Evolutionary conservation across 2,888 invertebrate genomes (phyloP).

Genomic region (Brachynemurus nebulosus): DNA sequence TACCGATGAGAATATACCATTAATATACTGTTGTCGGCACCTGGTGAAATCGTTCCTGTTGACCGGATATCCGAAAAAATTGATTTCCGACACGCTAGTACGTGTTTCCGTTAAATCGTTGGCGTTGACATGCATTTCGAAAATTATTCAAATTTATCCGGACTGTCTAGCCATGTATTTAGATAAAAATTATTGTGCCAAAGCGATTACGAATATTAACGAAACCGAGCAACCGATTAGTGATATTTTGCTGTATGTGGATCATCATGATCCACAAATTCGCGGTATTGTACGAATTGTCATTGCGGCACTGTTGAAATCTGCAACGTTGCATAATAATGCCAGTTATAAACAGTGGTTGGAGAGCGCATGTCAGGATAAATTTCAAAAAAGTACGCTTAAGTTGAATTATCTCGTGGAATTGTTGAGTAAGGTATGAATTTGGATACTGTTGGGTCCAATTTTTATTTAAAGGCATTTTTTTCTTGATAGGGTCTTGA

Average conservation of each 20-base stretch:
- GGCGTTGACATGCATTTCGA: conserved; percentile 65
- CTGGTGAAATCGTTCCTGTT: conserved; percentile 60
- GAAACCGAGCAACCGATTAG: conserved; percentile 42
- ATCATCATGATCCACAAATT: conserved; percentile 70
- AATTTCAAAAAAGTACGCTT: conserved; percentile 31
- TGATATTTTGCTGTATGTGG: conserved; percentile 54
- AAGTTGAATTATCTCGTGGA: conserved; percentile 36
- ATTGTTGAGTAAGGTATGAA: conserved; percentile 39
- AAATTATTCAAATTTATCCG: conserved; percentile 60
- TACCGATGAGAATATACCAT: conserved; percentile 46
- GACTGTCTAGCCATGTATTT: conserved; percentile 51
- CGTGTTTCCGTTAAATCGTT: conserved; percentile 86
- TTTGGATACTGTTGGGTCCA: no score
- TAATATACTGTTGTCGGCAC: conserved; percentile 59
- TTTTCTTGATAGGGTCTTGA: conserved; percentile 44
- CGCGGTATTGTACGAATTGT: conserved; percentile 56
- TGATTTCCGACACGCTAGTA: conserved; percentile 59
- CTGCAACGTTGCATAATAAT: conserved; percentile 40
- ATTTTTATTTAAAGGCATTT: no score
- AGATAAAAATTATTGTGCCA: conserved; percentile 37
- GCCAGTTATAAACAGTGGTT: conserved; percentile 41
- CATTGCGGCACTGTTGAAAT: conserved; percentile 50
- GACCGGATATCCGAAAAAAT: conserved; percentile 38
- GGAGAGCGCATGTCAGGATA: conserved; percentile 28
- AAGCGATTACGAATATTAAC: conserved; percentile 18